These are phyloP conservation scores for Sturnus vulgaris DNA, from an alignment of 2,113 vertebrate species.

Conservation along the genomic window DNA sequence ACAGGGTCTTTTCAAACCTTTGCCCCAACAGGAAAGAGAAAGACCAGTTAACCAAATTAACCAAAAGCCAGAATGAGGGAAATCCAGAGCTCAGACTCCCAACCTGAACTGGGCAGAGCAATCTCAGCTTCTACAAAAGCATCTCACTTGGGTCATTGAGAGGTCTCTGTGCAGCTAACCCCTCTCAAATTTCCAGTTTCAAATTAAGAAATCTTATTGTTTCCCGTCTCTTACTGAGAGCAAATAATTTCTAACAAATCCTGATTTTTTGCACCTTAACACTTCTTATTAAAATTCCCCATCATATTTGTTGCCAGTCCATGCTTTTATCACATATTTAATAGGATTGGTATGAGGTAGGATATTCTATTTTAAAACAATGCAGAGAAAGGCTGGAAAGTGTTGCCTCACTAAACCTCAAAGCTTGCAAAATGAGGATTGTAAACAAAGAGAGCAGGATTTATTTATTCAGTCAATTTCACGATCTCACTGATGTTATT, in stretches of 20 bases:
- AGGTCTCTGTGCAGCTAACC: background rate
- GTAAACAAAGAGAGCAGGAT: background rate
- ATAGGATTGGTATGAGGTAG: background rate
- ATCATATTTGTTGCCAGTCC: background rate
- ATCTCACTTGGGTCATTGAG: background rate
- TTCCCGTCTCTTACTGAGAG: background rate
- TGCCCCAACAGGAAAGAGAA: background rate
- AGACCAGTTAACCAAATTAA: background rate
- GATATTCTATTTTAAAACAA: background rate
- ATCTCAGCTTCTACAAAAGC: background rate
- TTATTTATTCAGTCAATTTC: constrained; percentile 44
- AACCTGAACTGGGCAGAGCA: background rate
- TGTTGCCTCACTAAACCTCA: background rate
- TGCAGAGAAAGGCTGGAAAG: background rate
- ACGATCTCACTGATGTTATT: background rate
- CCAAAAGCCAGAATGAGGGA: background rate
- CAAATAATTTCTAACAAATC: background rate
- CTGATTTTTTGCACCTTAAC: background rate
- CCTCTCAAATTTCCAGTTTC: background rate
- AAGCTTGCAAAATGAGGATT: background rate
- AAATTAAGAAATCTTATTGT: background rate
- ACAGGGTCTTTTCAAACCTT: background rate
- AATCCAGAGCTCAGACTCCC: background rate
- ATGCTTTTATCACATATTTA: background rate
- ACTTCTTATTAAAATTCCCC: background rate